Evolutionary conservation across 1,140 invertebrate species (phyloP).

Genomic region (Rhopalosiphum padi): DNA sequence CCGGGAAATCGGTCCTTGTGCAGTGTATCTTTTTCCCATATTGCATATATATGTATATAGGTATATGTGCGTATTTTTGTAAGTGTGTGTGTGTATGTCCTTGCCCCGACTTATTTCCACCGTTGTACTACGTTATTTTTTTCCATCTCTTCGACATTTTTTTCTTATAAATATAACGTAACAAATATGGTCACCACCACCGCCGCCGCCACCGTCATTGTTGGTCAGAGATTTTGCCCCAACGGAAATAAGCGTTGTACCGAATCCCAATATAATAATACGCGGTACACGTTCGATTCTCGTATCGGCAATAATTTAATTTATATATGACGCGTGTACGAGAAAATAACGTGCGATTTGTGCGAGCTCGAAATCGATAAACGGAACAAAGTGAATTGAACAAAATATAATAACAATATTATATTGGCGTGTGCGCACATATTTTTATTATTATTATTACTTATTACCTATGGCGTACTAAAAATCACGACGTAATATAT

Average conservation of each 20-base stretch:
- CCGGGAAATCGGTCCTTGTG: background rate
- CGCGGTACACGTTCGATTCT: background rate
- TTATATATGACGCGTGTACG: background rate
- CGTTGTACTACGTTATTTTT: slow-evolving; percentile 11
- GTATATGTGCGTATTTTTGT: too few relatives aligned
- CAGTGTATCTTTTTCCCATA: slow-evolving; percentile 33
- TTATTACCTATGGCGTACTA: background rate
- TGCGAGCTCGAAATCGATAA: background rate
- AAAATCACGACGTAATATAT: background rate
- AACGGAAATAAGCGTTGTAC: background rate
- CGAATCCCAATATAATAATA: slow-evolving; percentile 27
- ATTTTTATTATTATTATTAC: background rate
- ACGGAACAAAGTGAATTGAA: background rate
- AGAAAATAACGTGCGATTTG: background rate
- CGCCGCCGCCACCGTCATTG: background rate
- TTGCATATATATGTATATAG: background rate
- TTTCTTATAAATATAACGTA: background rate
- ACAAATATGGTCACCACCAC: background rate
- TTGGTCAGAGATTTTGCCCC: slow-evolving; percentile 21
- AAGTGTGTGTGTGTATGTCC: background rate
- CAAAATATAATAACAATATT: background rate
- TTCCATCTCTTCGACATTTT: background rate
- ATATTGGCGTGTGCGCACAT: background rate
- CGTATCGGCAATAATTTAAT: background rate
- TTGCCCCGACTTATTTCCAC: background rate